A percentile compares a stretch with the other conserved stretches of the same genome.
These are phyloP conservation scores for Chrysomela aeneicollis DNA, from an alignment of 2,888 invertebrate species.

Conservation along the genomic window DNA sequence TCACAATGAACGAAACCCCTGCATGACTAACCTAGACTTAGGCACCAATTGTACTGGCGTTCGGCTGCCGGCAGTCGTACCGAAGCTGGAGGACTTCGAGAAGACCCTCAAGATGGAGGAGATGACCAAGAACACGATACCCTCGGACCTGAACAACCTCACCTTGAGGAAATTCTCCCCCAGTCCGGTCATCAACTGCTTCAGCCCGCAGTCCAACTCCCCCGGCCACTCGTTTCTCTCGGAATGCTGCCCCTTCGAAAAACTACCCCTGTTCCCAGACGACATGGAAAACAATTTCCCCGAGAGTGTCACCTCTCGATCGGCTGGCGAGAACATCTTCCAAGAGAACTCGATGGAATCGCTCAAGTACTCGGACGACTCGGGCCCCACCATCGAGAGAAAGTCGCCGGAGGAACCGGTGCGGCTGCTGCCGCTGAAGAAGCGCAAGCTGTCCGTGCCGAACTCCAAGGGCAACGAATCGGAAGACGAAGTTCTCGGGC, in stretches of 20 bases:
- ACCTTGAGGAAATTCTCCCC: constrained; percentile 32
- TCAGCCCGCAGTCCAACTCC: constrained; percentile 28
- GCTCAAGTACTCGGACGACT: constrained; percentile 1
- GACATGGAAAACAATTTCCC: constrained; percentile 1
- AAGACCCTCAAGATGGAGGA: constrained; percentile 41
- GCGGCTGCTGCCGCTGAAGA: constrained; percentile 54
- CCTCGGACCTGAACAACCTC: constrained; percentile 30
- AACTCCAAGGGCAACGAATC: constrained; percentile 25
- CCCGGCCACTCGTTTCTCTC: constrained; percentile 27
- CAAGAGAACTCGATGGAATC: constrained; percentile 13
- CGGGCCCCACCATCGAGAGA: not conserved
- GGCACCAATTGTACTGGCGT: not conserved
- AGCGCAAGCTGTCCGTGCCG: constrained; percentile 50
- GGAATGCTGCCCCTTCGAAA: constrained; percentile 10
- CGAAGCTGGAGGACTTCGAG: constrained; percentile 45
- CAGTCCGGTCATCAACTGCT: constrained; percentile 33
- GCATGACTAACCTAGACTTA: not conserved
- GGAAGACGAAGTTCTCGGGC: constrained; percentile 33
- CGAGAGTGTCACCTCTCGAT: not conserved
- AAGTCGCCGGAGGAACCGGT: constrained; percentile 46
- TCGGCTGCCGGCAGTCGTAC: constrained; percentile 43
- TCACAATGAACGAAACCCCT: not conserved
- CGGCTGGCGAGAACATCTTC: not conserved
- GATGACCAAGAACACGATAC: constrained; percentile 27
- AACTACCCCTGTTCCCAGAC: constrained; percentile 6